Evolutionary conservation across 2,888 invertebrate species (phyloP).

Genomic region (Rotaria socialis): DNA sequence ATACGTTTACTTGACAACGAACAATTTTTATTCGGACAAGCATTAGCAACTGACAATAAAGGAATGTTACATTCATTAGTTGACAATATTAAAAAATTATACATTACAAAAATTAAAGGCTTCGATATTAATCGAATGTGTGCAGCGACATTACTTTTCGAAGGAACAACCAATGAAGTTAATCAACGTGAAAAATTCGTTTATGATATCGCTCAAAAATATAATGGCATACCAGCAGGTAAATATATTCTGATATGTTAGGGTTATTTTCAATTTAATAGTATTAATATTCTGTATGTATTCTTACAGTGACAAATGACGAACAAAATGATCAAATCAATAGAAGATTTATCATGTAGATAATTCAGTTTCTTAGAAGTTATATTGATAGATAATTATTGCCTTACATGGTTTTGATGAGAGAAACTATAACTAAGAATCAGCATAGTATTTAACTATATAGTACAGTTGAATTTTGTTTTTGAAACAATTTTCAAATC

Average conservation of each 20-base stretch:
- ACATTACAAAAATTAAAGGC: slow-evolving; percentile 80
- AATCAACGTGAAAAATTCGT: slow-evolving; percentile 72
- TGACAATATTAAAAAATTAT: slow-evolving; percentile 77
- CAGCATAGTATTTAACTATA: too few species aligned
- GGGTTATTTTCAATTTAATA: too few species aligned
- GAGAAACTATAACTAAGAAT: too few species aligned
- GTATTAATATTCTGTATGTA: too few species aligned
- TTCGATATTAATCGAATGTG: slow-evolving; percentile 75
- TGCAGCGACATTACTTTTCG: slow-evolving; percentile 87
- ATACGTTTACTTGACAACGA: slow-evolving; percentile 94
- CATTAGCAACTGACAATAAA: slow-evolving; percentile 60
- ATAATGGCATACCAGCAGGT: slow-evolving; percentile 41
- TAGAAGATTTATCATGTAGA: too few species aligned
- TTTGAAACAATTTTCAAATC: too few species aligned
- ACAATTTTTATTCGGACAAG: slow-evolving; percentile 81
- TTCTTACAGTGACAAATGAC: too few species aligned
- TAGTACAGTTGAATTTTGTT: too few species aligned
- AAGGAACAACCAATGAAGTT: slow-evolving; percentile 71
- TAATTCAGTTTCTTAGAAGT: too few species aligned
- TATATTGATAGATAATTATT: too few species aligned
- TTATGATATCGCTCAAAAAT: slow-evolving; percentile 72
- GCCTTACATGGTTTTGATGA: too few species aligned
- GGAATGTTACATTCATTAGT: slow-evolving; percentile 68
- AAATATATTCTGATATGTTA: background rate
- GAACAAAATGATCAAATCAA: too few species aligned